These are phyloP conservation scores for Chelonoidis abingdonii DNA, from an alignment of 2,113 vertebrate species.

Conservation along the genomic window DNA sequence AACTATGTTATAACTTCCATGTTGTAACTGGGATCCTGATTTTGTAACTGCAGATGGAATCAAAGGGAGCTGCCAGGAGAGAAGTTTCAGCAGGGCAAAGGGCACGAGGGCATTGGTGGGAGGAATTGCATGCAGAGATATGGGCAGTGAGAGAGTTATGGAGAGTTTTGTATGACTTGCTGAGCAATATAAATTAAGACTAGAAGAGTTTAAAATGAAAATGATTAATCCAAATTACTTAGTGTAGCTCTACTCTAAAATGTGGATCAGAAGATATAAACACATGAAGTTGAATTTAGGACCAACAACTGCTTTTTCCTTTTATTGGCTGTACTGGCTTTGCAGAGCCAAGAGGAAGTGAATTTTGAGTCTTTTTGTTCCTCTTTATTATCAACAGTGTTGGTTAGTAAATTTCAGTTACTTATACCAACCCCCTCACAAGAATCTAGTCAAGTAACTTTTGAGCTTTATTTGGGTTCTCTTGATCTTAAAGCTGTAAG, in stretches of 20 bases:
- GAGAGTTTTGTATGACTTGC: background rate
- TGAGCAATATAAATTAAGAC: background rate
- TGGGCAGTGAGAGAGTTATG: background rate
- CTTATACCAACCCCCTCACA: too few relatives aligned
- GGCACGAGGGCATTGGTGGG: background rate
- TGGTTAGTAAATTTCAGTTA: background rate
- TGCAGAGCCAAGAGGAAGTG: background rate
- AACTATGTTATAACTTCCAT: background rate
- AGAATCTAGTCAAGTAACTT: too few relatives aligned
- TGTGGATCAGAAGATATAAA: background rate
- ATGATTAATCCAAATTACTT: accelerated
- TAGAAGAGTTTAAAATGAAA: background rate
- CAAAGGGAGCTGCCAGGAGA: background rate
- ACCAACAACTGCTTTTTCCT: background rate
- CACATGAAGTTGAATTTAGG: background rate
- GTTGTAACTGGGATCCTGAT: background rate
- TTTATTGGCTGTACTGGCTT: background rate
- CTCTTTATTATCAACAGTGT: background rate
- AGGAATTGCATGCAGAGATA: background rate
- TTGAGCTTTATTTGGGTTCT: too few relatives aligned
- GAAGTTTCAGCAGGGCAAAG: background rate
- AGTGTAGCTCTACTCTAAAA: background rate
- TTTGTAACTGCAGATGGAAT: background rate
- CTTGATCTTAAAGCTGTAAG: too few relatives aligned
- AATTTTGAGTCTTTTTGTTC: background rate